Percentiles rank a stretch among this genome's conserved stretches.
phyloP scores from a whole-genome alignment of 2,113 vertebrate species.

The Phyllostomus hastatus region DNA sequence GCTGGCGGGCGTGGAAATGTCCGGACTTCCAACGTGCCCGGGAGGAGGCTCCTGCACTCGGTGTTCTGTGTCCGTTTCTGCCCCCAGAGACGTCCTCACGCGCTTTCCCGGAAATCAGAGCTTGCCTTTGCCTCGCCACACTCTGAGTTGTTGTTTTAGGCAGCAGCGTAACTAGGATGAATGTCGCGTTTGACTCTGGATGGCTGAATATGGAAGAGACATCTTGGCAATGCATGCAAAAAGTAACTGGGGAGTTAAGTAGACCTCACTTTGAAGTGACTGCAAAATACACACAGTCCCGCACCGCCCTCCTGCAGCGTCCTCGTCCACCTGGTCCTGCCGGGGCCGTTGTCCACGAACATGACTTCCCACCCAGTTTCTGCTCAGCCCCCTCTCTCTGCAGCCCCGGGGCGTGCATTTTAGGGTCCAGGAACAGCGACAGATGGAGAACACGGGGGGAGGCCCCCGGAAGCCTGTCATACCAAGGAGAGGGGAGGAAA shows the following conservation, averaged over 20 bases:
- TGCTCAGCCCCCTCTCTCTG: not conserved
- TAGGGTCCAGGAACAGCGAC: not conserved
- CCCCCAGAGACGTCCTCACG: not conserved
- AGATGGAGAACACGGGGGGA: not conserved
- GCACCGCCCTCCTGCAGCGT: not conserved
- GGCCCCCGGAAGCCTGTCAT: not conserved
- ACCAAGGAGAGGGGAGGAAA: not conserved
- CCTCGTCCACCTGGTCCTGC: not conserved
- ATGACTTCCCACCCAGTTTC: not conserved
- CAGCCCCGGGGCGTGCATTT: not conserved
- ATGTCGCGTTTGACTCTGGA: not conserved
- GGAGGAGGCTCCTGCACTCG: accelerated
- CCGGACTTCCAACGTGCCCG: not conserved
- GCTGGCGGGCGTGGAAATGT: slow-evolving; percentile 38
- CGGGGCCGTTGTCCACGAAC: not conserved
- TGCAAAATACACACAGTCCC: not conserved
- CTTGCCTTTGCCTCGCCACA: not conserved
- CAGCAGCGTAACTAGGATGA: not conserved
- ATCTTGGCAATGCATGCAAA: not conserved
- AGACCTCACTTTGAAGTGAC: not conserved
- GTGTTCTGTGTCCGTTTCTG: not conserved
- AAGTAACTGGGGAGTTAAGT: not conserved
- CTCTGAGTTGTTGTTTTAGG: not conserved
- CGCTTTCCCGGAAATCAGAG: not conserved
- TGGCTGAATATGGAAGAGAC: not conserved